phyloP scores from a whole-genome alignment of 2,113 vertebrate species.

The Heterochromis multidens region DNA sequence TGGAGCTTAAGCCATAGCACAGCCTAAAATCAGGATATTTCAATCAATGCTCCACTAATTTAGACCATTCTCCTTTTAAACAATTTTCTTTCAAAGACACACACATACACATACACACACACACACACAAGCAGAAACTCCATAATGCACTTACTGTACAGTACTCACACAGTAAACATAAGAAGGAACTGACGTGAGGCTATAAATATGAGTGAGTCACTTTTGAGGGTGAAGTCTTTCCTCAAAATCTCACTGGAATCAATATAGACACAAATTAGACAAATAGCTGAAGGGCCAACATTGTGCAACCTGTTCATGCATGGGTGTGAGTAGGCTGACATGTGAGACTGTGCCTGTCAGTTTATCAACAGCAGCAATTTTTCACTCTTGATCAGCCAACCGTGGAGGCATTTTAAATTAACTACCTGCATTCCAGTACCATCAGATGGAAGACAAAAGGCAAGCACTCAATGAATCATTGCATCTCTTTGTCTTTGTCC shows the following conservation, averaged over 20 bases:
- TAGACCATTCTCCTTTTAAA: not conserved
- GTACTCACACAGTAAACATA: not conserved
- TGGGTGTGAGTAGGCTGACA: slow-evolving; percentile 20
- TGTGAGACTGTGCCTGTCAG: slow-evolving; percentile 44
- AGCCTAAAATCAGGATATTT: not conserved
- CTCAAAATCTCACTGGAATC: not conserved
- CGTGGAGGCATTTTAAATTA: slow-evolving; percentile 50
- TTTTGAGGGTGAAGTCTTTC: not conserved
- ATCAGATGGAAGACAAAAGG: slow-evolving; percentile 47
- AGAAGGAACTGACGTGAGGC: not conserved
- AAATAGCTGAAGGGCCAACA: slow-evolving; percentile 1
- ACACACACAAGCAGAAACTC: not conserved
- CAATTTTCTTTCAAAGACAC: not conserved
- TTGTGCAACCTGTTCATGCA: slow-evolving; percentile 39
- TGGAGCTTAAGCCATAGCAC: not conserved
- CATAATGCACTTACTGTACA: not conserved
- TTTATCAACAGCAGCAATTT: slow-evolving; percentile 60
- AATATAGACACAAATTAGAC: slow-evolving; percentile 19
- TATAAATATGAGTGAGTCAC: not conserved
- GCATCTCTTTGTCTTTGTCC: slow-evolving; percentile 25
- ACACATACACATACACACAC: not conserved
- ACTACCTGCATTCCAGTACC: slow-evolving; percentile 45
- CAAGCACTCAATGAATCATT: slow-evolving; percentile 11
- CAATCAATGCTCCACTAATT: not conserved
- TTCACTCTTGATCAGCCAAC: slow-evolving; percentile 61